A percentile compares a stretch with the other conserved stretches of the same genome.
These are phyloP conservation scores for Staurois parvus DNA, from an alignment of 2,797 vertebrate genomes.

Conservation along the genomic window DNA sequence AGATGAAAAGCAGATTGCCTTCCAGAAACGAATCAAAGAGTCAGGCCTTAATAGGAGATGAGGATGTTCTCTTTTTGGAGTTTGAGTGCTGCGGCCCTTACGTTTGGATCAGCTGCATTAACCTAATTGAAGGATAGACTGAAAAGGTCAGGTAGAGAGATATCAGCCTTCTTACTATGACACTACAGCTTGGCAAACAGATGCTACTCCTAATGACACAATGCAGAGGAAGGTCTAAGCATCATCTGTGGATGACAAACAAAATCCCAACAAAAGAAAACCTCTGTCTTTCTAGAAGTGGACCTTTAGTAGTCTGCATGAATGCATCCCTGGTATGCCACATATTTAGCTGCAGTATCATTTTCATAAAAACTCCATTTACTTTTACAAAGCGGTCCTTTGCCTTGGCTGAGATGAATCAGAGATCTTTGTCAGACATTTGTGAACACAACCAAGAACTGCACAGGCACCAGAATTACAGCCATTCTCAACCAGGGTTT, in stretches of 20 bases:
- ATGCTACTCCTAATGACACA: not conserved
- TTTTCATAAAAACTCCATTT: too few species aligned
- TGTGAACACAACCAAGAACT: too few species aligned
- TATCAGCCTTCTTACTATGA: not conserved
- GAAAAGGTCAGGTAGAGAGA: not conserved
- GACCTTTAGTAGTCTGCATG: too few species aligned
- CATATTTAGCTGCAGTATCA: too few species aligned
- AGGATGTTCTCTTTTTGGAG: slow-evolving; percentile 10
- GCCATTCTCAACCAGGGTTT: too few species aligned
- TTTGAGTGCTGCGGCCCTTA: not conserved
- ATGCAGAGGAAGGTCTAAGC: too few species aligned
- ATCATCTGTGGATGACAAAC: not conserved
- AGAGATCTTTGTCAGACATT: too few species aligned
- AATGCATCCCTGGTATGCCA: too few species aligned
- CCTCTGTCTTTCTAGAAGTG: not conserved
- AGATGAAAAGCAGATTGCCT: slow-evolving; percentile 19
- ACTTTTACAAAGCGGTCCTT: too few species aligned
- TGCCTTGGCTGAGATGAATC: too few species aligned
- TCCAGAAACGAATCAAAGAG: slow-evolving; percentile 16
- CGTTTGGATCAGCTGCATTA: not conserved
- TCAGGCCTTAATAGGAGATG: slow-evolving; percentile 27
- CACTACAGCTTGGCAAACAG: not conserved
- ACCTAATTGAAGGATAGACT: slow-evolving; percentile 9
- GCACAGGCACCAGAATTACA: too few species aligned
- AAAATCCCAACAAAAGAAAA: not conserved